Evolutionary conservation across 2,888 invertebrate species (phyloP).

Genomic region (Tachina fera): DNA sequence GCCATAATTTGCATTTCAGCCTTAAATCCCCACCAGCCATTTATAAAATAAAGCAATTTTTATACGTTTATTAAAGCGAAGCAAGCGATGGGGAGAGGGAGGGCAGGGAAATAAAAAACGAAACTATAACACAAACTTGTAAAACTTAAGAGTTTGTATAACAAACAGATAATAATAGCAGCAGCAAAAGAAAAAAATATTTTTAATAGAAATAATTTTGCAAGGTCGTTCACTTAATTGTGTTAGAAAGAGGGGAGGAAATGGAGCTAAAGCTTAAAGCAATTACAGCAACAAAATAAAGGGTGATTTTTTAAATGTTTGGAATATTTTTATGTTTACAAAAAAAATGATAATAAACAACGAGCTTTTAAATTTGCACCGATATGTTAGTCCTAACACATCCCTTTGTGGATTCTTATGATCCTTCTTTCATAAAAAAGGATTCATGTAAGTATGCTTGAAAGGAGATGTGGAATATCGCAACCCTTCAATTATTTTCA

Average conservation of each 20-base stretch:
- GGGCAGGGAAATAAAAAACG: slow-evolving; percentile 1
- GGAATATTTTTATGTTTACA: neutral
- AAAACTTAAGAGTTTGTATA: slow-evolving; percentile 12
- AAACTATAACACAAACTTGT: slow-evolving; percentile 30
- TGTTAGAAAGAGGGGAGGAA: slow-evolving; percentile 20
- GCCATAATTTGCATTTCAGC: slow-evolving; percentile 65
- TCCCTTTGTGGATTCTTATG: too few species aligned
- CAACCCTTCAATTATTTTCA: too few species aligned
- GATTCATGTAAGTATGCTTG: too few species aligned
- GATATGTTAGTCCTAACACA: neutral
- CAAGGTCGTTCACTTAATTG: slow-evolving; percentile 80
- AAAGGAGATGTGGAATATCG: too few species aligned
- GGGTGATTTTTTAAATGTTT: neutral
- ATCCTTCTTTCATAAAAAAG: too few species aligned
- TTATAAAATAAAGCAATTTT: slow-evolving; percentile 71
- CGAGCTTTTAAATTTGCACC: neutral
- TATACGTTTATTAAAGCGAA: slow-evolving; percentile 68
- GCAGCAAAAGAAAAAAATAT: slow-evolving; percentile 1
- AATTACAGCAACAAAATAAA: neutral
- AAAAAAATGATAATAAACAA: neutral
- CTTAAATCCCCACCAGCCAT: slow-evolving; percentile 45
- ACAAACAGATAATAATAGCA: slow-evolving; percentile 17
- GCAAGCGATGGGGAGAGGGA: neutral
- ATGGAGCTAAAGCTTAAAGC: slow-evolving; percentile 3
- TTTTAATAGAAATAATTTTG: slow-evolving; percentile 57